These are phyloP conservation scores for Aphidius colemani DNA, from an alignment of 2,888 invertebrate species.

Conservation along the genomic window DNA sequence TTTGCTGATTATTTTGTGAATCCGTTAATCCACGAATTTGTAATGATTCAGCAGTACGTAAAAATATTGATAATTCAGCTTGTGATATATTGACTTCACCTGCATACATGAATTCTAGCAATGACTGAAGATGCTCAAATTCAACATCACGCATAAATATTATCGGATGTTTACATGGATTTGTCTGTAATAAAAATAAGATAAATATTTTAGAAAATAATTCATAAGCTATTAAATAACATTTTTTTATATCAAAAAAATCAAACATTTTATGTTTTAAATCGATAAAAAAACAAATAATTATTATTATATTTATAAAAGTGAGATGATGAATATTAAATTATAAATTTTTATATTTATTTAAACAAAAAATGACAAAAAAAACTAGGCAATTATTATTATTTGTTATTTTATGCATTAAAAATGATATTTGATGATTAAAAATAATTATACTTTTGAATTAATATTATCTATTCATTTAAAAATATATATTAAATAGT, in stretches of 20 bases:
- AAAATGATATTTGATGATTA: too few relatives aligned
- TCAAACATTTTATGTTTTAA: not conserved
- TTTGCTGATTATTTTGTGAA: constrained; percentile 59
- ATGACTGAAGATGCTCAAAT: constrained; percentile 75
- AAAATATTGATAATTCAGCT: constrained; percentile 75
- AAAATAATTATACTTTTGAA: too few relatives aligned
- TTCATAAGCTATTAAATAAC: too few relatives aligned
- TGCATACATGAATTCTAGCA: constrained; percentile 85
- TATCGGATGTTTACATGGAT: constrained; percentile 84
- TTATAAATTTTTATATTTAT: not conserved
- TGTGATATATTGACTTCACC: constrained; percentile 84
- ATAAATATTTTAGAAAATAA: too few relatives aligned
- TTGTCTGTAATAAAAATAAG: constrained; percentile 67
- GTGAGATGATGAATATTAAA: too few relatives aligned
- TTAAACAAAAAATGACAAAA: not conserved
- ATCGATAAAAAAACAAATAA: constrained; percentile 1
- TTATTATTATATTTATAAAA: constrained; percentile 12
- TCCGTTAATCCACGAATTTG: constrained; percentile 81
- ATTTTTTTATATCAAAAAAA: not conserved
- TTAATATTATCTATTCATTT: too few relatives aligned
- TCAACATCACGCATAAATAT: constrained; percentile 85
- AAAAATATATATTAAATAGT: too few relatives aligned
- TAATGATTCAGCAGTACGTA: constrained; percentile 78
- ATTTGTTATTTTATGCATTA: too few relatives aligned
- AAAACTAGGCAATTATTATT: not conserved